Conservation (phyloP, 2,888 invertebrate species). For the Neoaliturus tenellus region DNA sequence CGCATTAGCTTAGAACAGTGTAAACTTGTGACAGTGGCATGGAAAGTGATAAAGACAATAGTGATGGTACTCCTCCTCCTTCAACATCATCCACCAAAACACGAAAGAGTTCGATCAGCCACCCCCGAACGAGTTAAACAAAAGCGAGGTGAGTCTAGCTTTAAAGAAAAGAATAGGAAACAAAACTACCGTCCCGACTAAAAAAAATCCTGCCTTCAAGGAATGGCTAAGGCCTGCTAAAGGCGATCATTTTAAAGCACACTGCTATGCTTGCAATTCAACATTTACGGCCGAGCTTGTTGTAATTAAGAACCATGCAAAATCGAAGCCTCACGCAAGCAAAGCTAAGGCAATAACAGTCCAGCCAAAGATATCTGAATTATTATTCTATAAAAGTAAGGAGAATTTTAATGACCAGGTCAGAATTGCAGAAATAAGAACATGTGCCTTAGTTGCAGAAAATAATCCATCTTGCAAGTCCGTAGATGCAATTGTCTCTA, state of each 20-base stretch:
- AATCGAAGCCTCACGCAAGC: background rate
- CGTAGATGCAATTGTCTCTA: background rate
- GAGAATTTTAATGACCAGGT: background rate
- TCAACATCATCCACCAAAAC: background rate
- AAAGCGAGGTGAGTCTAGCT: background rate
- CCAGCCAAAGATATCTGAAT: background rate
- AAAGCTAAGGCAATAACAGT: background rate
- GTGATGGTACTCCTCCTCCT: no score
- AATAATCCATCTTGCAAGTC: background rate
- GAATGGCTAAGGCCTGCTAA: constrained; percentile 15
- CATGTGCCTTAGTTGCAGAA: background rate
- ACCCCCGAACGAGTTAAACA: background rate
- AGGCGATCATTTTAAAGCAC: background rate
- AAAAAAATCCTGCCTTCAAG: background rate
- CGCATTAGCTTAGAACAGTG: no score
- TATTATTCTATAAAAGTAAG: background rate
- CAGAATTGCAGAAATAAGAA: background rate
- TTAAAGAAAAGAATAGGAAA: background rate
- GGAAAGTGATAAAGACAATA: no score
- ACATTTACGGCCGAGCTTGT: background rate
- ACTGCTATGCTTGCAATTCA: background rate
- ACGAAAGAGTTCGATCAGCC: background rate
- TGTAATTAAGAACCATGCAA: constrained; percentile 8
- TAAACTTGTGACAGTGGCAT: no score
- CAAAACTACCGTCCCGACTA: background rate